These are phyloP conservation scores for Exephanes ischioxanthus DNA, from an alignment of 2,888 invertebrate genomes.

Conservation along the genomic window DNA sequence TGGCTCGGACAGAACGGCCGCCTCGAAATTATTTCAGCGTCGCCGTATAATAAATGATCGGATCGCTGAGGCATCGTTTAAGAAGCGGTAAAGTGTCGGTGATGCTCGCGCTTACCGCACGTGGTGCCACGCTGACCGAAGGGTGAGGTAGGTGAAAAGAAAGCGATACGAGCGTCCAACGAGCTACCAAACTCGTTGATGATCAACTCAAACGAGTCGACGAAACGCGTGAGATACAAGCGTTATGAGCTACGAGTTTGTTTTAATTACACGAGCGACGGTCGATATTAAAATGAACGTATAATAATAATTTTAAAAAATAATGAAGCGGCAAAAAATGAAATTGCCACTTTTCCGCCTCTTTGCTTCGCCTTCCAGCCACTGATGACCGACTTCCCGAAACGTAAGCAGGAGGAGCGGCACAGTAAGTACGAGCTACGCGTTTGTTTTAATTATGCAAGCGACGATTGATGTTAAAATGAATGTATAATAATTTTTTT, in stretches of 20 bases:
- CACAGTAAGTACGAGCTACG: no score
- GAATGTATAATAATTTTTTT: not conserved
- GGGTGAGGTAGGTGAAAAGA: conserved; percentile 30
- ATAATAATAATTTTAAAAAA: no score
- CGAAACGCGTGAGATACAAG: not conserved
- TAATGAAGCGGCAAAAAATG: no score
- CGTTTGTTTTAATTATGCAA: not conserved
- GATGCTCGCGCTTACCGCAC: conserved; percentile 35
- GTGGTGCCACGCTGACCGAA: not conserved
- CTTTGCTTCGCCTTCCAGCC: no score
- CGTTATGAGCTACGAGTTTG: not conserved
- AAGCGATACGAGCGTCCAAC: conserved; percentile 17
- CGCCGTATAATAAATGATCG: conserved; percentile 76
- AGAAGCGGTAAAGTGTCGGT: conserved; percentile 67
- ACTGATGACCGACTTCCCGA: no score
- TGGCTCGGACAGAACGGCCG: conserved; percentile 32
- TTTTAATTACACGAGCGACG: not conserved
- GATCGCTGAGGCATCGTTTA: conserved; percentile 68
- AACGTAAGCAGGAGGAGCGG: no score
- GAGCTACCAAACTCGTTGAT: conserved; percentile 19
- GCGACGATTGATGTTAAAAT: not conserved
- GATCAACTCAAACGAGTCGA: conserved; percentile 14
- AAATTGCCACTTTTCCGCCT: no score
- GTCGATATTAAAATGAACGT: not conserved
- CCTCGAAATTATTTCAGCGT: conserved; percentile 43